These are phyloP conservation scores for Uropsilus gracilis DNA, from an alignment of 2,113 vertebrate genomes.

Conservation along the genomic window DNA sequence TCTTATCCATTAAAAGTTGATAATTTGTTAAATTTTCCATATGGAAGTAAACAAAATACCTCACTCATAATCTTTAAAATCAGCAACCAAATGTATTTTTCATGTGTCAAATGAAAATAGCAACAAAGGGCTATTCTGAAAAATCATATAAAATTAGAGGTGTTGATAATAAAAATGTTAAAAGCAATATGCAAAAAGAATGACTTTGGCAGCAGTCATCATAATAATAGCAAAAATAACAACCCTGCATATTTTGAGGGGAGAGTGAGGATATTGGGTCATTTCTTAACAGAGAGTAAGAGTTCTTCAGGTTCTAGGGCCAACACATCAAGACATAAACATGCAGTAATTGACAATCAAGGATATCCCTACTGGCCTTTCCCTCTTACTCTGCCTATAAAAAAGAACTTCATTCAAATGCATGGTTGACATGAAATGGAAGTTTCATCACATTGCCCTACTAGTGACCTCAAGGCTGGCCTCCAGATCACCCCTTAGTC, in stretches of 20 bases:
- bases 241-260: neutral
- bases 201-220: neutral
- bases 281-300: slow-evolving; percentile 54
- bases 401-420: slow-evolving; percentile 70
- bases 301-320: slow-evolving; percentile 59
- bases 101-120: slow-evolving; percentile 36
- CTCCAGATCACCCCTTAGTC: slow-evolving; percentile 72
- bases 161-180: slow-evolving; percentile 56
- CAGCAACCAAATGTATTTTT: slow-evolving; percentile 43
- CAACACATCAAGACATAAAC: slow-evolving; percentile 66
- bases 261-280: slow-evolving; percentile 33
- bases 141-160: slow-evolving; percentile 50
- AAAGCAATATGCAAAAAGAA: slow-evolving; percentile 58
- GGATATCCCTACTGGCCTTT: slow-evolving; percentile 64
- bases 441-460: slow-evolving; percentile 71
- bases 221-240: slow-evolving; percentile 28
- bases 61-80: slow-evolving; percentile 38
- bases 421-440: slow-evolving; percentile 74
- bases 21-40: neutral
- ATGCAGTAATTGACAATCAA: slow-evolving; percentile 62
- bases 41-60: slow-evolving; percentile 24
- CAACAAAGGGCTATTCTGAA: slow-evolving; percentile 1
- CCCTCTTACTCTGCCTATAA: slow-evolving; percentile 52
- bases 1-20: neutral
- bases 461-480: slow-evolving; percentile 79